Conservation (phyloP, 2,113 vertebrate species). For the Xiphophorus maculatus region DNA sequence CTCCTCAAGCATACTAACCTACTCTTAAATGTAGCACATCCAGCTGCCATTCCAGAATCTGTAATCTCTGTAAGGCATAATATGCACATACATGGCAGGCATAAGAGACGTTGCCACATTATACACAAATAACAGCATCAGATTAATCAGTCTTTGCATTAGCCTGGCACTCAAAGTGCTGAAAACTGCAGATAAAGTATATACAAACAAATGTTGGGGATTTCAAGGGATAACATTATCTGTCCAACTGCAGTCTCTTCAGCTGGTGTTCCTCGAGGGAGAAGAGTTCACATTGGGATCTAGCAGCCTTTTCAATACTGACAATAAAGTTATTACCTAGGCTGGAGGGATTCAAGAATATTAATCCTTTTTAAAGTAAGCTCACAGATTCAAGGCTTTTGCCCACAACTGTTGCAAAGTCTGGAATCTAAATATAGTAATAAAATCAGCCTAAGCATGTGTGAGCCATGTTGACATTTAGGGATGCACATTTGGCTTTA, state of each 20-base stretch:
- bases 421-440: conserved; percentile 60
- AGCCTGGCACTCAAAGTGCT: conserved; percentile 22
- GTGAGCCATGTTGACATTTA: conserved; percentile 66
- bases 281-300: conserved; percentile 54
- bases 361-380: conserved; percentile 62
- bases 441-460: conserved; percentile 59
- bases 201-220: conserved; percentile 52
- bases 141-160: conserved; percentile 8
- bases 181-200: conserved; percentile 42
- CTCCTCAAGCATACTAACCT: too few relatives aligned
- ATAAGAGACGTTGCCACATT: neutral
- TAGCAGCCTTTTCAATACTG: conserved; percentile 36
- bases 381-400: conserved; percentile 46
- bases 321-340: conserved; percentile 66
- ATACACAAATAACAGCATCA: neutral
- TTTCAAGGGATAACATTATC: conserved; percentile 64
- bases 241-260: conserved; percentile 53
- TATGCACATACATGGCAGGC: neutral
- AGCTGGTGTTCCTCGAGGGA: conserved; percentile 42
- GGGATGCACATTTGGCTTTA: conserved; percentile 59
- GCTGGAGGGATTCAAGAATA: conserved; percentile 60
- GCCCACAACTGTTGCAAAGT: conserved; percentile 34
- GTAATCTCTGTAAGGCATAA: neutral
- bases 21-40: too few relatives aligned
- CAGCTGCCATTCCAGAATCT: neutral